Conservation (phyloP, 53 echinoderm and acorn worm genomes). For the Hippasteria phrygiana region DNA sequence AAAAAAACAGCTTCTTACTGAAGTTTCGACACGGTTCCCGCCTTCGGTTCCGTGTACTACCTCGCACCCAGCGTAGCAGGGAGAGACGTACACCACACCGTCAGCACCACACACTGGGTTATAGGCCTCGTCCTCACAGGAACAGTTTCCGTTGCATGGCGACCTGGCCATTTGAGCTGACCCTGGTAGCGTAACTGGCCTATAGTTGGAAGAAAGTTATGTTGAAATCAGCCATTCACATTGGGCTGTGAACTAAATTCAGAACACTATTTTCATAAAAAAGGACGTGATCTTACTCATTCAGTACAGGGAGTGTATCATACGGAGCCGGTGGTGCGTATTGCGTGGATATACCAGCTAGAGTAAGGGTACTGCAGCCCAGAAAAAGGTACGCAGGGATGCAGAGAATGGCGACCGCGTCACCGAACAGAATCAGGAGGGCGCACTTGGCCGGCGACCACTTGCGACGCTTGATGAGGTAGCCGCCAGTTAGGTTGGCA, state of each 20-base stretch:
- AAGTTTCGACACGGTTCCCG: background rate
- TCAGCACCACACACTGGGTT: slow-evolving; percentile 78
- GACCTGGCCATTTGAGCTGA: background rate
- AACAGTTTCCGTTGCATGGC: slow-evolving; percentile 65
- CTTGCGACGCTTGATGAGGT: background rate
- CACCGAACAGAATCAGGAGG: background rate
- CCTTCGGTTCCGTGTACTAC: background rate
- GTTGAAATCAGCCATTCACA: too few relatives aligned
- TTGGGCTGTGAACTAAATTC: too few relatives aligned
- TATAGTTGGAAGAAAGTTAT: background rate
- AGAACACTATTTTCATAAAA: too few relatives aligned
- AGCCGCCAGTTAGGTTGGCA: background rate
- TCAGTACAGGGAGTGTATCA: background rate
- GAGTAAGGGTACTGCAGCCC: background rate
- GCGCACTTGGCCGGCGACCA: background rate
- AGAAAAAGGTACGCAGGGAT: background rate
- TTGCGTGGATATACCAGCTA: background rate
- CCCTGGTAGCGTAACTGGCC: background rate
- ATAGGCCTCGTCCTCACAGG: slow-evolving; percentile 56
- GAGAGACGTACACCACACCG: slow-evolving; percentile 73
- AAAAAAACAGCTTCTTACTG: too few relatives aligned
- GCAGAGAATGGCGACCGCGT: background rate
- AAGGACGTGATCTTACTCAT: background rate
- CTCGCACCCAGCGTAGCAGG: slow-evolving; percentile 79
- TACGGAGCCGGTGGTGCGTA: background rate